Base-by-base conservation (phyloP, 2,113 vertebrate genomes). In the Eptesicus fuscus region DNA sequence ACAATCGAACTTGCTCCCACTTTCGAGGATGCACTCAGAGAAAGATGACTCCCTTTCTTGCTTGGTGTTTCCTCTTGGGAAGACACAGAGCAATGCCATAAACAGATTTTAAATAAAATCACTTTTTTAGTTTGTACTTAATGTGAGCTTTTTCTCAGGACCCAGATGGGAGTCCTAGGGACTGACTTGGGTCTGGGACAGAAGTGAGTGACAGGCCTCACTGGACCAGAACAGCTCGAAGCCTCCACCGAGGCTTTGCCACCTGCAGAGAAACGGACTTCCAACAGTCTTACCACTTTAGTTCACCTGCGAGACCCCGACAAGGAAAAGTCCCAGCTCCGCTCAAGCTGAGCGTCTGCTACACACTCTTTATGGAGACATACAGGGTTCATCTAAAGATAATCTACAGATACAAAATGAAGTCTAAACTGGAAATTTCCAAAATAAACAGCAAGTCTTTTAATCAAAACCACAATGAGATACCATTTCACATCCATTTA, bases 81-180 rank as follows among this genome's bases (percentile, higher is more conserved):
- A 78, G 3, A 87, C 63, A 82, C 59, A 65, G 87, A 87, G 13
- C 7, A 49, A 40, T 37, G 28, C 10, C 28, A 74, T 65, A 88
- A 78, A 78, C 16, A 53, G 5, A 61, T 82, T 53, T 83, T 70
- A 28, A 82, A 23, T 23, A 47, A 70, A 87, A 63, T 79, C 35
- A 71, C 61, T 25, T 87, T 92, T 87, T 89, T 7, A 80, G 16
- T 77, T 85, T 87, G 16, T 77, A 70, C 20, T 22, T 80, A 53
- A 17, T 20, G 7, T 73, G 77, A 83, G 12, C 30, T 67, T 91
- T 91, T 79, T 37, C 44, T 73, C 73, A 35, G 44, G 17, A 42
- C 35, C 82, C 13, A 83, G 4, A 59, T 18, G 5, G 40, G 9
- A 83, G 22, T 73, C 22, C 22, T 32, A 44, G 35, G 11, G 42